Base-by-base conservation (phyloP, 1,140 invertebrate species). In the Drosophila sechellia region DNA sequence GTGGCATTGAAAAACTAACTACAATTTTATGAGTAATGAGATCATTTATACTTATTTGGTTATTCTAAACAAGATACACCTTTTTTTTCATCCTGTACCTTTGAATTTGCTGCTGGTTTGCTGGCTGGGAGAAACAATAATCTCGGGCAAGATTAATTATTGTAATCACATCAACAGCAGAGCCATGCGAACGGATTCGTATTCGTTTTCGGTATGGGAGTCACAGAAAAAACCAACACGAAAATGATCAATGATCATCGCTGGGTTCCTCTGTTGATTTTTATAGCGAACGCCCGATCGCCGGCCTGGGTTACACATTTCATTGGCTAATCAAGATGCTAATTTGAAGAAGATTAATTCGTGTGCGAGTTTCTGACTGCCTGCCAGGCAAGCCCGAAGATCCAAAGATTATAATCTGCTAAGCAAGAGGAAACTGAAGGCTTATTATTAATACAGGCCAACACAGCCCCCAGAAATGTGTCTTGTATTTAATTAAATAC, bases 281-380 rank as follows among this genome's bases (percentile, higher is more conserved):
- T 79, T 80, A 79, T 84, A 85, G 81, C 78, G 72, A 77, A 77
- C 75, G 61, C 37, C 40, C 60, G 53, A 46, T 61, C 72, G 57
- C 40, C 52, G 74, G 81, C 63, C 70, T 79, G 83, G 84, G 75
- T 89, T 87, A 87, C 84, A 89, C 85, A 89, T 89, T 89, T 89
- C 84, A 89, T 89, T 89, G 84, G 84, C 77, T 90, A 90, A 90
- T 90, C 87, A 90, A 90, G 87, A 90, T 90, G 87, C 87, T 90
- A 90, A 90, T 90, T 90, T 90, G 87, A 87, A 84, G 87, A 90
- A 87, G 87, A 90, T 90, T 90, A 90, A 90, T 90, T 89, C 70
- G 80, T 84, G 65, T 71, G 64, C 77, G 72, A 89, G 79, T 89
- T 81, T 59, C 69, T 59, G 64, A 53, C 63, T 63, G 31, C 61